phyloP scores from a whole-genome alignment of 23 tunicate species.

The Corella eumyota region DNA sequence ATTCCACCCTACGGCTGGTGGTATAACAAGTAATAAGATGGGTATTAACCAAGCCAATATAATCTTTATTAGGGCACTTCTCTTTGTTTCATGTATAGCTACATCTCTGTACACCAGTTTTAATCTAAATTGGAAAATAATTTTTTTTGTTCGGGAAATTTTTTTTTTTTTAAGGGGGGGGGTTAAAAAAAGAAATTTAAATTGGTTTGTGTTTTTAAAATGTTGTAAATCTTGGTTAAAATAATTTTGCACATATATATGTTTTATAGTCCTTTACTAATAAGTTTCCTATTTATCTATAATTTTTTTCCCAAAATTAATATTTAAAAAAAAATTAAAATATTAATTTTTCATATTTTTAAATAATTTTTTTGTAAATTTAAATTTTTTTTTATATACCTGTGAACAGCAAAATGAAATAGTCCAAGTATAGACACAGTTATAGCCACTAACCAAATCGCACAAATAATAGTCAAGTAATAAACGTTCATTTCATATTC shows the following conservation, averaged over 20 bases:
- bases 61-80: conserved; percentile 19
- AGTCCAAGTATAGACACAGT: conserved; percentile 53
- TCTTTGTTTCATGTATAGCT: not conserved
- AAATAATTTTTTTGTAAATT: too few relatives aligned
- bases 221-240: too few relatives aligned
- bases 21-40: conserved; percentile 30
- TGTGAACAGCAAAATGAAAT: conserved; percentile 41
- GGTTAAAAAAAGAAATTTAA: too few relatives aligned
- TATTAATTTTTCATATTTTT: too few relatives aligned
- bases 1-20: conserved; percentile 81
- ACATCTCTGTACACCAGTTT: conserved; percentile 9
- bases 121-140: conserved; percentile 4
- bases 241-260: too few relatives aligned
- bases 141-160: not conserved
- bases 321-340: not conserved
- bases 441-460: conserved; percentile 63
- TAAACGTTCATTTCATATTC: conserved; percentile 3
- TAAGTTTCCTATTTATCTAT: too few relatives aligned
- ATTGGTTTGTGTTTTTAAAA: too few relatives aligned
- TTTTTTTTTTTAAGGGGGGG: too few relatives aligned
- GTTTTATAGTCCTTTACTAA: too few relatives aligned
- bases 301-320: too few relatives aligned
- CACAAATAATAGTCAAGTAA: conserved; percentile 51
- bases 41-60: conserved; percentile 42
- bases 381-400: too few relatives aligned